Evolutionary conservation across 2,113 vertebrate species (phyloP), one percentile per base, ranked within the genome.

Genomic region (Asarcornis scutulata): DNA sequence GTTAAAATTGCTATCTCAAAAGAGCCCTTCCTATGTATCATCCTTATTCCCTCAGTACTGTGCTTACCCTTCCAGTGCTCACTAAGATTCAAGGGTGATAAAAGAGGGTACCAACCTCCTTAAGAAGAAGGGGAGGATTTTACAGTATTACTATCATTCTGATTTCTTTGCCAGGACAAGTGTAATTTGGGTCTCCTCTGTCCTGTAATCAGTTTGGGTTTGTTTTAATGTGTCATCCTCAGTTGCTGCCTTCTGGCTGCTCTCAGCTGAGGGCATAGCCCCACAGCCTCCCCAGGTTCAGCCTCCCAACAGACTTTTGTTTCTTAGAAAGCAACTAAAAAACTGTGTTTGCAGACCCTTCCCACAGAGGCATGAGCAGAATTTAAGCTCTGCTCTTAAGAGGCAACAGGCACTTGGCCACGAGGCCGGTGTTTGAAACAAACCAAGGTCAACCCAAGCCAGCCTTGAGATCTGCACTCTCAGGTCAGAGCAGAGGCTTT

Each of bases 371-470:
- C 27, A 14, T 17, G 32, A 27, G 46, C 22, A 44, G 36, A 78
- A 15, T 13, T 63, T 17, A 71, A 7, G 13, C 13, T 71, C 46
- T 55, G 42, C 5, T 20, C 21, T 36, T 9, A 14, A 27, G 14
- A 22, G 21, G 7, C 11, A 36, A 12, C 31, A 52, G 11, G 44
- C 7, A 15, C 21, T 36, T 44, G 60, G 6, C 10, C 17, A 4
- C 0, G 0, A 36, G 31, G 8, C 21, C 21, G 22, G 32, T 1
- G 1, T 8, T 64, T n/a, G 50, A 66, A 66, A 8, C 13, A 88
- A 1, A 6, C 8, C 23, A 29, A 38, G 15, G 13, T 26, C 7
- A 56, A 31, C 15, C 12, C n/a, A 34, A 38, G 9, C 21, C 62
- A 34, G 7, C 5, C 17, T 13, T 27, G 27, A 53, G 15, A 46